These are phyloP conservation scores for Artemisiospiza belli DNA, from an alignment of 2,113 vertebrate genomes.

Conservation along the genomic window DNA sequence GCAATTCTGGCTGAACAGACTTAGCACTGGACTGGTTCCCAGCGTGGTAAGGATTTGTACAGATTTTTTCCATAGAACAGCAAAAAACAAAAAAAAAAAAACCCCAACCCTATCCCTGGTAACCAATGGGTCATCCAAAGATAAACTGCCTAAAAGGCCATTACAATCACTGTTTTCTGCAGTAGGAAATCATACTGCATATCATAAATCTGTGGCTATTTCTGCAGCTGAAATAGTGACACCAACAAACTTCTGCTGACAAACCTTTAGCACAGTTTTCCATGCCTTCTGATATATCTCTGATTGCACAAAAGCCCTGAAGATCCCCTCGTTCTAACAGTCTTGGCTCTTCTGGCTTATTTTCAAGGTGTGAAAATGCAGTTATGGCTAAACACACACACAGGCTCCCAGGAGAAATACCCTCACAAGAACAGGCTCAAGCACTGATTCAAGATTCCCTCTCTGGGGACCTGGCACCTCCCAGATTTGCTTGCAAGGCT, in stretches of 20 bases:
- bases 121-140: background rate
- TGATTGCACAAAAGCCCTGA: background rate
- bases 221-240: background rate
- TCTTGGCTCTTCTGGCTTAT: background rate
- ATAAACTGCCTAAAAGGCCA: background rate
- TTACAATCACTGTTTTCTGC: background rate
- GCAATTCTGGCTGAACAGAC: background rate
- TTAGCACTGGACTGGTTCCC: background rate
- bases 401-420: background rate
- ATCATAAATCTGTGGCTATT: background rate
- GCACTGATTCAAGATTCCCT: background rate
- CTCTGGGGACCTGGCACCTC: background rate
- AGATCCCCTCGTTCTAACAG: background rate
- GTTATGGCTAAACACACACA: background rate
- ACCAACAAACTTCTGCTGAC: background rate
- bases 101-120: background rate
- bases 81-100: background rate
- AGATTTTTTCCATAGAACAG: background rate
- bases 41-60: background rate
- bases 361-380: background rate
- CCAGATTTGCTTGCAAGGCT: background rate
- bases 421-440: background rate
- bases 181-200: background rate
- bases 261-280: background rate
- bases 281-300: background rate